Evolutionary conservation across 2,888 invertebrate genomes (phyloP), one percentile per base, ranked within the genome.

Genomic region (Rambutsinella grinnellia): DNA sequence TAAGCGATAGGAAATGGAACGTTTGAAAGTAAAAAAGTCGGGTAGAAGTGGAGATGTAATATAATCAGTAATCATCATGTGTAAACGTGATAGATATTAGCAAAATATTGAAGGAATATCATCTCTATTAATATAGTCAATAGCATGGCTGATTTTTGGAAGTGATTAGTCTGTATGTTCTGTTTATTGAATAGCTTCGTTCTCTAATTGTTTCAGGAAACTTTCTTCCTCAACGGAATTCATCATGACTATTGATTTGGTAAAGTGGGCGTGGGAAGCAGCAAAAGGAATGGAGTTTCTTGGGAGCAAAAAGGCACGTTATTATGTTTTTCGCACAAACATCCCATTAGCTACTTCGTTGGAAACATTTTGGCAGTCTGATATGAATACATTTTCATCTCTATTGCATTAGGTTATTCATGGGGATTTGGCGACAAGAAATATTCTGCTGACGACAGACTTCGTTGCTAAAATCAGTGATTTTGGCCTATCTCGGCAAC

Each of bases 201-300:
- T 17, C 53, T 17, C 10, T 13, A 21, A 21, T 53, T 53, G 15
- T 58, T 68, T 19, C 24, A 70, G 70, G 19, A 71, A 71, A 28
- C 28, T 71, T 13, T 71, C 63, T n/a, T 36, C 57, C 17, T 71
- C 71, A 2, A 71, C 57, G n/a, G 71, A 71, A 24, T 62, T 17
- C 51, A 44, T 66, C n/a, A 72, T 65, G 68, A 69, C 66, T 13
- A 57, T 72, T n/a, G 77, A 79, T 51, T 63, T 79, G 36, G 70
- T 79, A 36, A 70, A 69, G 57, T 79, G 79, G 79, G 57, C 75
- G 3, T 79, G 77, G 77, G 77, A 79, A 63, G 75, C 56, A 19
- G 60, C 77, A n/a, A 77, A 75, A 44, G 79, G 79, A 27, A 77
- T 79, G 77, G 77, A 79, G 36, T 79, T 79, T 49, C 51, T 79